Conservation (phyloP, 1,140 invertebrate species). For the Bombus confusus region DNA sequence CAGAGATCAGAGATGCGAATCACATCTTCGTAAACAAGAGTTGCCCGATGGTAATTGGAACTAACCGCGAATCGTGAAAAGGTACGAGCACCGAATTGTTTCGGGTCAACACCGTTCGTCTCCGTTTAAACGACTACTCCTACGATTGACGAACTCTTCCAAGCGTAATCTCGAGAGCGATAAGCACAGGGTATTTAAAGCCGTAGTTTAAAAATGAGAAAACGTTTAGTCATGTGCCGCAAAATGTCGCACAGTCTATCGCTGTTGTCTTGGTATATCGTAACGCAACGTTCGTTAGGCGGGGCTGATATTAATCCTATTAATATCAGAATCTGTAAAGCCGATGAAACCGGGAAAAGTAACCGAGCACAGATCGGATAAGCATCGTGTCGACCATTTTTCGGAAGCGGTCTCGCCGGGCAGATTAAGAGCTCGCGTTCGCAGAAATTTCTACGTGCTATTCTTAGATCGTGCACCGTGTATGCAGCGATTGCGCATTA, state of each 20-base stretch:
- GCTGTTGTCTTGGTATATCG: neutral
- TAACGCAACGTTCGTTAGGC: neutral
- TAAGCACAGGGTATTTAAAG: constrained; percentile 3
- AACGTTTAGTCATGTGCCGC: constrained; percentile 12
- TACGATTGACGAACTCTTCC: neutral
- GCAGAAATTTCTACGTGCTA: constrained; percentile 23
- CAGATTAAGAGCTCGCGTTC: constrained; percentile 27
- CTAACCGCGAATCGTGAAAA: too few species aligned
- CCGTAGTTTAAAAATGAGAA: neutral
- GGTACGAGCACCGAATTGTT: neutral
- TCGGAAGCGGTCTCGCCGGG: neutral
- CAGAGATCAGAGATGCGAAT: too few species aligned
- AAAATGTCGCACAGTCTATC: neutral
- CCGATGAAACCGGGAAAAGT: neutral
- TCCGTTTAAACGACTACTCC: neutral
- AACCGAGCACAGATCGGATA: neutral
- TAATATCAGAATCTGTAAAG: neutral
- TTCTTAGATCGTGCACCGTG: constrained; percentile 29
- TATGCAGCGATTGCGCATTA: constrained; percentile 25
- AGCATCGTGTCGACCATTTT: neutral
- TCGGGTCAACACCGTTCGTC: neutral
- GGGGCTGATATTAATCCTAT: too few species aligned
- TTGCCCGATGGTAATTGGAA: too few species aligned
- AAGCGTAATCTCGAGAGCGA: neutral
- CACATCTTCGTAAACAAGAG: too few species aligned